Evolutionary conservation across 2,888 invertebrate genomes (phyloP), one percentile per base, ranked within the genome.

Genomic region (Iselma pallidipennis): DNA sequence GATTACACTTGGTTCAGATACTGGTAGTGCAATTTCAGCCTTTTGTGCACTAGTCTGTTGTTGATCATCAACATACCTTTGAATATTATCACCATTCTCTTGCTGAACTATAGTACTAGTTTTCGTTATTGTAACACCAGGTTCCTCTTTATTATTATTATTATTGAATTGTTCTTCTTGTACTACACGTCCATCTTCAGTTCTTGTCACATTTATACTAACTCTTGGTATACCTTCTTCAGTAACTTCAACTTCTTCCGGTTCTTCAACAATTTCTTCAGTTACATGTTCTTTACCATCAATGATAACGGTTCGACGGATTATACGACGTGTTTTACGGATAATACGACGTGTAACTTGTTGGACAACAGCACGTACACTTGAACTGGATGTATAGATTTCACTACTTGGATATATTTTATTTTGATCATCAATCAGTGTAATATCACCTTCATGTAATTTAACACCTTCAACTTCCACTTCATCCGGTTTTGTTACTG

Each of bases 221-320:
- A 91, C 88, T 69, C 88, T 84, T 0, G 91, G 91, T 70, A 90
- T 87, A 70, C 88, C 87, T 79, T 92, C 89, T 76, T 90, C 90
- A 29, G 85, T 85, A 9, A 90, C 84, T 81, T 91, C 90, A 4
- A 91, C 83, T 77, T 89, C 88, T 74, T 91, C 94, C 0, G 94
- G 94, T 78, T 94, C 94, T 75, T 94, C 94, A 48, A 94, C 84
- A 0, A 94, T 82, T 82, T 94, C 94, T 80, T 94, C 94, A 6
- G 89, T 89, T 0, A 92, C 86, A 63, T 90, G 90, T 81, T 94
- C 94, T 80, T 92, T 91, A 0, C 94, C 94, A 77, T 94, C 90
- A 60, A 94, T 87, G 4, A 93, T 88, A 0, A 90, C 89, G 2
- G 91, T 86, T 67, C 89, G 88, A 56, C 91, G 86, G 55, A 94